A percentile compares a stretch with the other conserved stretches of the same genome.
phyloP scores from a whole-genome alignment of 2,113 vertebrate species.

The Paratilapia polleni region DNA sequence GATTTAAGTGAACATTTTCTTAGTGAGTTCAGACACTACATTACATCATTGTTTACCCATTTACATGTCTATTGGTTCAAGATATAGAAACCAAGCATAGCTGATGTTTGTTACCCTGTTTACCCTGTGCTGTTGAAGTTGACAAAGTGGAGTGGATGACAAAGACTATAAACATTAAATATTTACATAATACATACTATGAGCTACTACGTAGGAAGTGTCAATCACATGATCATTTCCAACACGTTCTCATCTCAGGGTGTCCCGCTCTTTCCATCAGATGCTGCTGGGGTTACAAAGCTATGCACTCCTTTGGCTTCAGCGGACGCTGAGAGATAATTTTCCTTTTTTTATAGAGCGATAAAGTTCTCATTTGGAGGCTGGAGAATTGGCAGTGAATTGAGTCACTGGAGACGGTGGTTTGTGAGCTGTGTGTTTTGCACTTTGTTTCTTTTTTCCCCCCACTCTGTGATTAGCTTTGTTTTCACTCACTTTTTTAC shows the following conservation, averaged over 20 bases:
- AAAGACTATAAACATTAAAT: not conserved
- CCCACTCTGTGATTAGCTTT: not conserved
- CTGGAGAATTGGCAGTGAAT: not conserved
- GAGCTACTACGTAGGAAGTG: not conserved
- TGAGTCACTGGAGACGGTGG: slow-evolving; percentile 3
- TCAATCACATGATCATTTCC: not conserved
- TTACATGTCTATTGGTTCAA: no score
- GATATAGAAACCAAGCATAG: not conserved
- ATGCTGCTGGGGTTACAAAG: not conserved
- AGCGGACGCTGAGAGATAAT: not conserved
- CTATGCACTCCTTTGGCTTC: not conserved
- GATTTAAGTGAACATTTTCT: no score
- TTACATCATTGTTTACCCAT: no score
- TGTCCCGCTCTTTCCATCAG: not conserved
- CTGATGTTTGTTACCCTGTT: not conserved
- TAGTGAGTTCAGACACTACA: no score
- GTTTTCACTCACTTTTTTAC: not conserved
- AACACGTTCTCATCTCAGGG: not conserved
- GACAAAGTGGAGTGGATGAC: not conserved
- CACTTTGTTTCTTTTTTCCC: not conserved
- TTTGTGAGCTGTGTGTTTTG: slow-evolving; percentile 3
- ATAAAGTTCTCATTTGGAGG: not conserved
- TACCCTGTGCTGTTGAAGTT: not conserved
- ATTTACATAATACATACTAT: not conserved
- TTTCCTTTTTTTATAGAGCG: not conserved